These are phyloP conservation scores for Malthinus flaveolus DNA, from an alignment of 2,888 invertebrate species.

Conservation along the genomic window DNA sequence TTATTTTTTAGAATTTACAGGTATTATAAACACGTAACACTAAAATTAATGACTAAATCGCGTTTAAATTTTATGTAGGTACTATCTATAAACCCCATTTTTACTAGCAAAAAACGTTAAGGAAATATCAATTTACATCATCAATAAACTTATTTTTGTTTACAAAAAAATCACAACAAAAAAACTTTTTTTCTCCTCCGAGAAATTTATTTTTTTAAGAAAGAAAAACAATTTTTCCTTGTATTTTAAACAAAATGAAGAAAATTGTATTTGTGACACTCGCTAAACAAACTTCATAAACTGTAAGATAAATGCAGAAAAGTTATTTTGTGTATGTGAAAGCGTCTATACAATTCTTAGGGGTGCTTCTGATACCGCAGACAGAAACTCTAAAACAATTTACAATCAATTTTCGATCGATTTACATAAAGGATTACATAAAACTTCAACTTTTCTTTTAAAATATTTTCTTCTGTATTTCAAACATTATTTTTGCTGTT, in stretches of 20 bases:
- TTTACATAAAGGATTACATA: slow-evolving; percentile 19
- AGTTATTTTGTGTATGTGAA: slow-evolving; percentile 11
- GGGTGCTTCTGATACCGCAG: slow-evolving; percentile 12
- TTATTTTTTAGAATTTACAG: not conserved
- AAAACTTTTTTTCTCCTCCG: no score
- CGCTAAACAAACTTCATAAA: slow-evolving; percentile 16
- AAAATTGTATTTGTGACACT: slow-evolving; percentile 12
- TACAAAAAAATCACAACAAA: no score
- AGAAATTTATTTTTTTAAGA: not conserved
- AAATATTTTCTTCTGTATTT: not conserved
- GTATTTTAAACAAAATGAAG: slow-evolving; percentile 12
- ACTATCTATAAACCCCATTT: slow-evolving; percentile 2
- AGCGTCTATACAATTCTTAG: slow-evolving; percentile 10
- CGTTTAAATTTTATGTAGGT: slow-evolving; percentile 19
- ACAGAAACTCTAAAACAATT: slow-evolving; percentile 22
- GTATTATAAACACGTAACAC: slow-evolving; percentile 9
- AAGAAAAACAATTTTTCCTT: slow-evolving; percentile 6
- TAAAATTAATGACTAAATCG: slow-evolving; percentile 20
- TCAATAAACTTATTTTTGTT: no score
- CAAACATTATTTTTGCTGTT: not conserved
- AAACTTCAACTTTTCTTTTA: slow-evolving; percentile 15
- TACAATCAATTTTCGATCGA: slow-evolving; percentile 22
- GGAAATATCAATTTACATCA: slow-evolving; percentile 2
- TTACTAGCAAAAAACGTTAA: not conserved
- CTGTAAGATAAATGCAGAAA: slow-evolving; percentile 12